Evolutionary conservation across 2,797 vertebrate genomes (phyloP).

Genomic region (Pristis pectinata): DNA sequence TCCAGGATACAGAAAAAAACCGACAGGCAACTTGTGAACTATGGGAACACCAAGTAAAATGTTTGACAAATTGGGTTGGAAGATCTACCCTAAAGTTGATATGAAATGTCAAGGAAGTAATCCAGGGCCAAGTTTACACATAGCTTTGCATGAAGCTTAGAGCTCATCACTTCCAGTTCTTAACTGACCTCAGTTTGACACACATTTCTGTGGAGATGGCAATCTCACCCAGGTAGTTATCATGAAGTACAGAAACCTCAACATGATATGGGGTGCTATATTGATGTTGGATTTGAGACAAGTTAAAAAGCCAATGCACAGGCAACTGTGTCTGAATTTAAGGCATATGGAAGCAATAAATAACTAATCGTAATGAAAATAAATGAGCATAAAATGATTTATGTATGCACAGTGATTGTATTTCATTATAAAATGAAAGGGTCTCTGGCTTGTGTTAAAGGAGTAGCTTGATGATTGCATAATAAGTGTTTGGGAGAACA

Average conservation of each 20-base stretch:
- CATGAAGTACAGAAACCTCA: background rate
- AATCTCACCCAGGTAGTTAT: background rate
- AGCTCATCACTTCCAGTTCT: background rate
- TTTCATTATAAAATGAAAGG: background rate
- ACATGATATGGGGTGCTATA: background rate
- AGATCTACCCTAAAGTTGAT: too few species aligned
- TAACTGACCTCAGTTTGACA: background rate
- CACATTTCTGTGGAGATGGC: background rate
- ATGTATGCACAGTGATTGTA: background rate
- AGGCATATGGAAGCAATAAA: background rate
- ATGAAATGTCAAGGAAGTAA: too few species aligned
- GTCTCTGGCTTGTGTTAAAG: background rate
- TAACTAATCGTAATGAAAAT: slow-evolving; percentile 5
- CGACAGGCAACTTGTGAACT: too few species aligned
- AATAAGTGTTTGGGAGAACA: background rate
- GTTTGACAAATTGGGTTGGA: too few species aligned
- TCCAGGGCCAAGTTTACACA: too few species aligned
- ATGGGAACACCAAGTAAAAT: too few species aligned
- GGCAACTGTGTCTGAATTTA: background rate
- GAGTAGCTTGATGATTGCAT: background rate
- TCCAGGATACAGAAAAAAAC: too few species aligned
- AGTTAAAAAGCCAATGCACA: background rate
- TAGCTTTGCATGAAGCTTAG: too few species aligned
- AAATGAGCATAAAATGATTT: slow-evolving; percentile 1
- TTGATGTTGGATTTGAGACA: background rate